Evolutionary conservation across 2,888 invertebrate species (phyloP).

Genomic region (Enchytraeus crypticus): DNA sequence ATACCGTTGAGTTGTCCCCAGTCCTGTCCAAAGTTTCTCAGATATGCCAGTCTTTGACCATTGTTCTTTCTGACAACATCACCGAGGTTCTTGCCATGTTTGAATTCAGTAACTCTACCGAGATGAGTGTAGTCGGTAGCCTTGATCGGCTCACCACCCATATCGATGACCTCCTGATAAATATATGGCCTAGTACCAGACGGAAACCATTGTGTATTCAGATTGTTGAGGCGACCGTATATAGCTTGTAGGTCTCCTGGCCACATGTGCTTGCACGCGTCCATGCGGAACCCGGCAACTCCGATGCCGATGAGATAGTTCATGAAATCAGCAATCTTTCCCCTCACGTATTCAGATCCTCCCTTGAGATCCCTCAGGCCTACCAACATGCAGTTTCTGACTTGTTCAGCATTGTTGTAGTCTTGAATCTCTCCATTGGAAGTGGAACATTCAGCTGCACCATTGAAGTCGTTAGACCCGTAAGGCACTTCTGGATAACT

Average conservation of each 20-base stretch:
- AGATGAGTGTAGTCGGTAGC: constrained; percentile 24
- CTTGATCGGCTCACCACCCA: constrained; percentile 36
- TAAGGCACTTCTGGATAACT: constrained; percentile 47
- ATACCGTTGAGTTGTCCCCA: constrained; percentile 36
- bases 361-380: constrained; percentile 71
- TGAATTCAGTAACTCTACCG: constrained; percentile 28
- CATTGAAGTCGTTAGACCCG: constrained; percentile 56
- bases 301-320: constrained; percentile 63
- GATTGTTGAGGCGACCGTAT: constrained; percentile 47
- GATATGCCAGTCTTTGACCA: constrained; percentile 17
- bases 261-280: constrained; percentile 55
- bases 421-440: constrained; percentile 28
- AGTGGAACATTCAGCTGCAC: constrained; percentile 50
- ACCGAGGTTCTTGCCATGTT: constrained; percentile 16
- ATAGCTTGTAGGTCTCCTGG: constrained; percentile 65
- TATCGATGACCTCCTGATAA: constrained; percentile 44
- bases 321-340: constrained; percentile 59
- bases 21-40: constrained; percentile 10
- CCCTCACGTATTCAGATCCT: constrained; percentile 58
- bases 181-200: constrained; percentile 45
- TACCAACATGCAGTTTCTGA: constrained; percentile 62
- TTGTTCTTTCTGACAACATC: constrained; percentile 30
- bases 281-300: constrained; percentile 67
- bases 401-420: constrained; percentile 31
- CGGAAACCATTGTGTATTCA: constrained; percentile 51